Conservation (phyloP, 1,140 invertebrate species). For the Aphelinus certus region DNA sequence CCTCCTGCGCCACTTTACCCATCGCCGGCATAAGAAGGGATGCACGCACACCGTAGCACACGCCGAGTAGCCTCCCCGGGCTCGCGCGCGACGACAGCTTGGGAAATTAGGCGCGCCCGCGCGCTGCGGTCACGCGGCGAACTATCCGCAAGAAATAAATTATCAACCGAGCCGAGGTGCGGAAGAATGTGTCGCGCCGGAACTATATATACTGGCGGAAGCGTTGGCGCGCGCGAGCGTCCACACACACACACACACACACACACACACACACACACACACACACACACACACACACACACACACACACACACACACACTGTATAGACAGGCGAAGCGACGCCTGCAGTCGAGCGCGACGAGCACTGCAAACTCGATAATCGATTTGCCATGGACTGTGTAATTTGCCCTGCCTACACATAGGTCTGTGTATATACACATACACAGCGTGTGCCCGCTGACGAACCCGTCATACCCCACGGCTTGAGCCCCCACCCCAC, state of each 20-base stretch:
- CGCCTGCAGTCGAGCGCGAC: conserved; percentile 44
- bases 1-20: not conserved
- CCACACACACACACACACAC: too few species aligned
- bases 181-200: conserved; percentile 52
- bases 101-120: conserved; percentile 48
- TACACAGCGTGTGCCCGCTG: too few species aligned
- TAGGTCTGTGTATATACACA: not conserved
- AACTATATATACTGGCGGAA: too few species aligned
- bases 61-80: too few species aligned
- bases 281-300: too few species aligned
- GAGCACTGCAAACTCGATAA: conserved; percentile 17
- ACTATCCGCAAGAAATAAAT: conserved; percentile 62
- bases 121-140: conserved; percentile 49
- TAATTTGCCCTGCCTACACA: conserved; percentile 9
- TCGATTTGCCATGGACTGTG: conserved; percentile 25
- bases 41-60: not conserved
- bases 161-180: conserved; percentile 41
- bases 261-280: too few species aligned
- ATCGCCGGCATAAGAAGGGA: not conserved
- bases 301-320: too few species aligned
- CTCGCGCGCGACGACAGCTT: conserved; percentile 4
- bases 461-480: not conserved
- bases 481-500: too few species aligned
- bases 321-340: conserved; percentile 16
- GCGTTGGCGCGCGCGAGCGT: too few species aligned